Evolutionary conservation across 2,888 invertebrate genomes (phyloP).

Genomic region (Aquatica leii): DNA sequence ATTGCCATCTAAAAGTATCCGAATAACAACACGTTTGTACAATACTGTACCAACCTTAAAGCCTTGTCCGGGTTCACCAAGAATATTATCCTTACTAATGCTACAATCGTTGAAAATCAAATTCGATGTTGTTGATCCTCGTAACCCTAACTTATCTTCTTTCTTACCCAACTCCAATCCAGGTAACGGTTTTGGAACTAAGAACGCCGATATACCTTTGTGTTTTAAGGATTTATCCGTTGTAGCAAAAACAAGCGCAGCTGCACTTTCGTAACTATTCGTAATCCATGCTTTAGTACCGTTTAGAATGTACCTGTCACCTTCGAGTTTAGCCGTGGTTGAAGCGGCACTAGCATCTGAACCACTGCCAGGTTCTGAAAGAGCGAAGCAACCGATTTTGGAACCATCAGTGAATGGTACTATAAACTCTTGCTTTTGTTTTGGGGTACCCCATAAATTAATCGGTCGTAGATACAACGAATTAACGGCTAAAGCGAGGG

Average conservation of each 20-base stretch:
- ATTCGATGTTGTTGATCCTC: conserved; percentile 88
- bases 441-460: conserved; percentile 77
- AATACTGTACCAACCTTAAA: conserved; percentile 77
- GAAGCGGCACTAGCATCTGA: conserved; percentile 98
- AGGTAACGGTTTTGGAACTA: conserved; percentile 81
- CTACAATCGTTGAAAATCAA: conserved; percentile 92
- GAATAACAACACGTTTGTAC: no score
- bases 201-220: conserved; percentile 86
- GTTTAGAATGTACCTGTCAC: conserved; percentile 77
- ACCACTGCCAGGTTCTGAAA: conserved; percentile 94
- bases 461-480: conserved; percentile 89
- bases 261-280: conserved; percentile 88
- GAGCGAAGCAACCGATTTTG: conserved; percentile 88
- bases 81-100: conserved; percentile 81
- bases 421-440: conserved; percentile 82
- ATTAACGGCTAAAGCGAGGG: conserved; percentile 95
- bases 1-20: conserved; percentile 84
- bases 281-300: conserved; percentile 97
- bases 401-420: conserved; percentile 76
- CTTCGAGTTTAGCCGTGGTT: conserved; percentile 78
- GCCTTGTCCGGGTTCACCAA: conserved; percentile 86
- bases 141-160: conserved; percentile 85
- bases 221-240: conserved; percentile 83
- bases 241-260: conserved; percentile 86
- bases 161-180: conserved; percentile 91